phyloP scores from a whole-genome alignment of 2,888 invertebrate species.

The Cephus pulcher region DNA sequence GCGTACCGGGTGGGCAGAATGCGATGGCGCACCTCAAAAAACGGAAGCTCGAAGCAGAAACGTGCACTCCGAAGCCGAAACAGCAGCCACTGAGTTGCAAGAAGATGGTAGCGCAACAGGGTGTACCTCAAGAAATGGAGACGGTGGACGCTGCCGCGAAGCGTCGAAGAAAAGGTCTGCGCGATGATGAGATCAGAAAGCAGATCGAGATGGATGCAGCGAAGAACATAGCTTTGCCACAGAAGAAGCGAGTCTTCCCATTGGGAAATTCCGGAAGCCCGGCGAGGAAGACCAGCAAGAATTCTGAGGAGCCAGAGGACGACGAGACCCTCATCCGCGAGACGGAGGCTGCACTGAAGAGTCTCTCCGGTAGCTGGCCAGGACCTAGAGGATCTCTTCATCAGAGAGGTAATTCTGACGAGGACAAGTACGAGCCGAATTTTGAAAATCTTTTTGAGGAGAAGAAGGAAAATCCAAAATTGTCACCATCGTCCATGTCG shows the following conservation, averaged over 20 bases:
- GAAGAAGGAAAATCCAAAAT: slow-evolving; percentile 75
- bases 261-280: slow-evolving; percentile 67
- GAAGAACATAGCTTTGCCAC: slow-evolving; percentile 68
- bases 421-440: slow-evolving; percentile 78
- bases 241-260: slow-evolving; percentile 71
- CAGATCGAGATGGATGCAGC: slow-evolving; percentile 56
- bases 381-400: slow-evolving; percentile 75
- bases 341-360: slow-evolving; percentile 88
- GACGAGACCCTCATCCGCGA: slow-evolving; percentile 88
- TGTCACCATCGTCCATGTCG: slow-evolving; percentile 76
- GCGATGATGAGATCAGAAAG: slow-evolving; percentile 58
- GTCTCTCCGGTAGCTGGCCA: slow-evolving; percentile 88
- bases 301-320: slow-evolving; percentile 71
- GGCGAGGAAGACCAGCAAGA: slow-evolving; percentile 62
- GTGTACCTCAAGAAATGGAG: slow-evolving; percentile 67
- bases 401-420: slow-evolving; percentile 73
- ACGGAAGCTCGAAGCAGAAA: slow-evolving; percentile 75
- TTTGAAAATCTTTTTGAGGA: slow-evolving; percentile 89
- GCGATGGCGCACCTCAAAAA: slow-evolving; percentile 77
- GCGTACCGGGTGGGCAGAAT: slow-evolving; percentile 70
- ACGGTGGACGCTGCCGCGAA: slow-evolving; percentile 68
- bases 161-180: slow-evolving; percentile 67
- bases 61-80: slow-evolving; percentile 52
- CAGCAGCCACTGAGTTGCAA: slow-evolving; percentile 40
- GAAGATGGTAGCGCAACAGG: slow-evolving; percentile 30